These are phyloP conservation scores for Thera obeliscata DNA, from an alignment of 2,888 invertebrate genomes.

Conservation along the genomic window DNA sequence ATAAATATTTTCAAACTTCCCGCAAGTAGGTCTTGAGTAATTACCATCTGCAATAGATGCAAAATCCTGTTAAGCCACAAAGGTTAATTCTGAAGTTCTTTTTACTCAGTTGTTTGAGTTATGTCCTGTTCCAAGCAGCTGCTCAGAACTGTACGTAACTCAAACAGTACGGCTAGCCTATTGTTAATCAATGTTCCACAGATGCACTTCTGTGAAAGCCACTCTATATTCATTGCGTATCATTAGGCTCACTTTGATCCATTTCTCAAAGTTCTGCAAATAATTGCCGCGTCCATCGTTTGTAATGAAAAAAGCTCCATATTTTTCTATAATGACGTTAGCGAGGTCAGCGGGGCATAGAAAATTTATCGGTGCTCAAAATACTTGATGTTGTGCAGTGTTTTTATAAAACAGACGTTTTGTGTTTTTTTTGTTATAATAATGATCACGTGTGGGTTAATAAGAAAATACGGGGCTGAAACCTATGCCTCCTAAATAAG, in stretches of 20 bases:
- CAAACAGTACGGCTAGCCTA: background rate
- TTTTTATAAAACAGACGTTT: constrained; percentile 2
- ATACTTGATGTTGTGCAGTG: constrained; percentile 32
- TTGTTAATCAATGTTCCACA: background rate
- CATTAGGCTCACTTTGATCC: constrained; percentile 7
- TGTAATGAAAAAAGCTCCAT: constrained; percentile 8
- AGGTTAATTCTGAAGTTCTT: too few species aligned
- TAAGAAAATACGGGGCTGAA: too few species aligned
- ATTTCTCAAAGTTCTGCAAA: constrained; percentile 16
- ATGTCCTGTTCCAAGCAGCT: too few species aligned
- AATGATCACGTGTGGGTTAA: too few species aligned
- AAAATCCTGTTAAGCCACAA: too few species aligned
- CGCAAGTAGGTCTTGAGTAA: too few species aligned
- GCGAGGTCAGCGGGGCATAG: constrained; percentile 45
- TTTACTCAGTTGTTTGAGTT: too few species aligned
- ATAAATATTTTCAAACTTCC: too few species aligned
- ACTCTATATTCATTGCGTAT: constrained; percentile 16
- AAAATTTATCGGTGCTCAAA: constrained; percentile 51
- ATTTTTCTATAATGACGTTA: constrained; percentile 40
- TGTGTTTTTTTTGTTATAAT: background rate
- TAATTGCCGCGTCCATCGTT: constrained; percentile 14
- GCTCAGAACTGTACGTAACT: too few species aligned
- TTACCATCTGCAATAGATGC: too few species aligned
- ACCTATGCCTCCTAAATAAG: too few species aligned
- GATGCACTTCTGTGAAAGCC: constrained; percentile 1